Evolutionary conservation across 2,888 invertebrate genomes (phyloP).

Genomic region (Argynnis bischoffii): DNA sequence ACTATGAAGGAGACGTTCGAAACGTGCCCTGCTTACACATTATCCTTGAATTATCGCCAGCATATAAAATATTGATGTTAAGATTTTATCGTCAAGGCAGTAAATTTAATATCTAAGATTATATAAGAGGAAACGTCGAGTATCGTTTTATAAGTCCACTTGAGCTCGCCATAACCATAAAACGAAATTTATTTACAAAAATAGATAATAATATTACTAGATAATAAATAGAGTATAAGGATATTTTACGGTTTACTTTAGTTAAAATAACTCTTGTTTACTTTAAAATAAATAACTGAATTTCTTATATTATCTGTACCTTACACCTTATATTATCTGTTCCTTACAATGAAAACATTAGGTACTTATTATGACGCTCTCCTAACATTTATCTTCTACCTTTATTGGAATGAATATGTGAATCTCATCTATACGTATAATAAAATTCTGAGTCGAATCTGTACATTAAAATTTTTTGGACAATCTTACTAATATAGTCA

Average conservation of each 20-base stretch:
- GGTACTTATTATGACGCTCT: no score
- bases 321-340: no score
- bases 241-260: neutral
- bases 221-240: neutral
- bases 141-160: conserved; percentile 21
- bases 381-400: no score
- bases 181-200: conserved; percentile 13
- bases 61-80: conserved; percentile 28
- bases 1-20: conserved; percentile 13
- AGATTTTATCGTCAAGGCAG: conserved; percentile 24
- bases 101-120: conserved; percentile 25
- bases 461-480: no score
- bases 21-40: conserved; percentile 23
- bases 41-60: conserved; percentile 21
- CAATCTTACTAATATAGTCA: no score
- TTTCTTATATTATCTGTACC: no score
- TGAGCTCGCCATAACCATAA: conserved; percentile 15
- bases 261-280: neutral
- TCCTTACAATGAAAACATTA: no score
- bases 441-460: no score
- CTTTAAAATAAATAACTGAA: no score
- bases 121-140: conserved; percentile 16
- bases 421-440: no score
- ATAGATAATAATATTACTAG: neutral
- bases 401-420: no score